phyloP scores from a whole-genome alignment of 2,797 vertebrate genomes.

The Pseudochromis fuscus region DNA sequence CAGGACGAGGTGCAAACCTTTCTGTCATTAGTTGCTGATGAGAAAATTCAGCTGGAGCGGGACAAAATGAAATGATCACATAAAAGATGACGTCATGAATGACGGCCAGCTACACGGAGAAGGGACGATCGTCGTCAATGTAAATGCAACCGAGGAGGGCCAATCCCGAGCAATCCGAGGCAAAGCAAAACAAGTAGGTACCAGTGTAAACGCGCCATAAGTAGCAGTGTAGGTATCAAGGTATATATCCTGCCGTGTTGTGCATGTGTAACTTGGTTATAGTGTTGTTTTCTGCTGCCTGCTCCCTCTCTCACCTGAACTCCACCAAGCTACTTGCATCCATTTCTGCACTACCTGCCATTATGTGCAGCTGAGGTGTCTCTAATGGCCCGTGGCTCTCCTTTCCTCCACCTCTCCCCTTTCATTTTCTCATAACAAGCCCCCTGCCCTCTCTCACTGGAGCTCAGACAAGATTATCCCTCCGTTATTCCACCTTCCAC shows the following conservation, averaged over 20 bases:
- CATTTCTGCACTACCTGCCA: slow-evolving; percentile 57
- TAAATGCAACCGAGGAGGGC: too few species aligned
- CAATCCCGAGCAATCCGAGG: too few species aligned
- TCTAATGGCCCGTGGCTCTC: slow-evolving; percentile 75
- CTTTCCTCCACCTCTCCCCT: slow-evolving; percentile 80
- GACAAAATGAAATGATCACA: too few species aligned
- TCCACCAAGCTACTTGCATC: slow-evolving; percentile 37
- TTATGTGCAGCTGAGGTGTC: slow-evolving; percentile 71
- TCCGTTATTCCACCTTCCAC: slow-evolving; percentile 75
- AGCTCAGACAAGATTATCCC: slow-evolving; percentile 82
- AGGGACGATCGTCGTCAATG: too few species aligned
- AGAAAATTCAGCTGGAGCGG: too few species aligned
- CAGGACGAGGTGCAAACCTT: too few species aligned
- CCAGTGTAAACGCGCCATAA: too few species aligned
- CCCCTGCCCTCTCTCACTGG: slow-evolving; percentile 72
- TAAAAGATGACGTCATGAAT: too few species aligned
- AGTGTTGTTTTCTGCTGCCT: background rate
- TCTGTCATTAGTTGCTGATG: too few species aligned
- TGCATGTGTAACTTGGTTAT: background rate
- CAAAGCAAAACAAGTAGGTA: too few species aligned
- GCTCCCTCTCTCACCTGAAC: slow-evolving; percentile 24
- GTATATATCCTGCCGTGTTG: background rate
- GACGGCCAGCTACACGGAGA: too few species aligned
- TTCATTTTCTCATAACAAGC: slow-evolving; percentile 84
- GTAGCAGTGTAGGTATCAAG: too few species aligned